A percentile compares a stretch with the other conserved stretches of the same genome.
Evolutionary conservation across 2,888 invertebrate species (phyloP).

Genomic region (Lamproptera curius): DNA sequence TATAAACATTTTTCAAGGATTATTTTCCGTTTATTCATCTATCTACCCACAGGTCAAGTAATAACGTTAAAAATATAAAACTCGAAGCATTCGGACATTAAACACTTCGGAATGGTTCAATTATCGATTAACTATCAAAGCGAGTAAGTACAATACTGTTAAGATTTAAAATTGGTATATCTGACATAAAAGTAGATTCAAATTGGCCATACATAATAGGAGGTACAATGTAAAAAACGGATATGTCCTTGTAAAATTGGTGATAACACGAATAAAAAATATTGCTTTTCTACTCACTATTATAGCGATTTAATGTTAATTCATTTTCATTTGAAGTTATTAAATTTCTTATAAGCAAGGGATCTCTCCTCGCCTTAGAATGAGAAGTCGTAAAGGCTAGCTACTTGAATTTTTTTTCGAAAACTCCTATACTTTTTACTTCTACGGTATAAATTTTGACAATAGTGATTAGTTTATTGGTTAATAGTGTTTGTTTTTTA

Average conservation of each 20-base stretch:
- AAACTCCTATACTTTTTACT: slow-evolving; percentile 55
- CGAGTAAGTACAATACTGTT: neutral
- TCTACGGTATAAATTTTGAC: slow-evolving; percentile 68
- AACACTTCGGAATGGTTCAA: too few species aligned
- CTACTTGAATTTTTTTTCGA: slow-evolving; percentile 61
- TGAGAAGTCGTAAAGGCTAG: slow-evolving; percentile 57
- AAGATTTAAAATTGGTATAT: slow-evolving; percentile 30
- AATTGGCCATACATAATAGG: slow-evolving; percentile 45
- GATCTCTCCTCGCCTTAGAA: slow-evolving; percentile 43
- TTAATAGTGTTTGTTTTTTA: slow-evolving; percentile 48
- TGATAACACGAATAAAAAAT: slow-evolving; percentile 59
- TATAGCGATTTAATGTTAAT: slow-evolving; percentile 52
- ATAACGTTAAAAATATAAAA: neutral
- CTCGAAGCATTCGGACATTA: neutral
- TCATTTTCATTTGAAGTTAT: slow-evolving; percentile 43
- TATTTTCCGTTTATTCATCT: too few species aligned
- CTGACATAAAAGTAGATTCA: slow-evolving; percentile 43
- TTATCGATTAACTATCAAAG: too few species aligned
- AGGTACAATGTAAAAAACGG: slow-evolving; percentile 62
- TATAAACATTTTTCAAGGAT: too few species aligned
- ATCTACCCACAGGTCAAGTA: too few species aligned
- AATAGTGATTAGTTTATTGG: slow-evolving; percentile 54
- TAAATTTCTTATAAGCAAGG: slow-evolving; percentile 48
- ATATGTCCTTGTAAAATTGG: slow-evolving; percentile 67
- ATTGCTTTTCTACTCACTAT: slow-evolving; percentile 68